These are phyloP conservation scores for Elmis aenea DNA, from an alignment of 2,888 invertebrate species.

Conservation along the genomic window DNA sequence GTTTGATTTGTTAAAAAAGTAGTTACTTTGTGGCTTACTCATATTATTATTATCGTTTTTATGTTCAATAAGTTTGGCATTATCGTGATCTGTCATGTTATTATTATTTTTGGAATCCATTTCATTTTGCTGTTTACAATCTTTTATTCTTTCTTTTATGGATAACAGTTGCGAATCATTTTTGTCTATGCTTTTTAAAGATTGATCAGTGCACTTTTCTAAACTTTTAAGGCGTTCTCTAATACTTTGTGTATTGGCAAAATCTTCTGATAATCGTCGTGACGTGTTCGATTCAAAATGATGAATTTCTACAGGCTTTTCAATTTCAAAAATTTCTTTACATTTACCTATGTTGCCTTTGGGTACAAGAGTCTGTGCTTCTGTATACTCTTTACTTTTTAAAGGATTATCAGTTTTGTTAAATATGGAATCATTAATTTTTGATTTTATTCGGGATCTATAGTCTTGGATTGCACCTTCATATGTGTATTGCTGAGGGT, in stretches of 20 bases:
- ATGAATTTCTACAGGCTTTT: conserved; percentile 50
- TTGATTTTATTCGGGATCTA: conserved; percentile 65
- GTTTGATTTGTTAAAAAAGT: conserved; percentile 25
- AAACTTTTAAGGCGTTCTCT: conserved; percentile 67
- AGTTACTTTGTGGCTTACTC: conserved; percentile 33
- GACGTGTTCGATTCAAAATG: conserved; percentile 43
- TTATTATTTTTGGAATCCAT: conserved; percentile 26
- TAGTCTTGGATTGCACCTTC: conserved; percentile 85
- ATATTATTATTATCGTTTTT: conserved; percentile 10
- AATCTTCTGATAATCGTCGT: conserved; percentile 58
- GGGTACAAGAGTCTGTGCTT: conserved; percentile 49
- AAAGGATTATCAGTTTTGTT: conserved; percentile 27
- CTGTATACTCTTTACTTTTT: conserved; percentile 37
- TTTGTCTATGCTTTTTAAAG: conserved; percentile 27
- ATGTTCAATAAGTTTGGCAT: conserved; percentile 22
- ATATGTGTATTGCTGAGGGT: conserved; percentile 75
- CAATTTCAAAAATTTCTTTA: conserved; percentile 76
- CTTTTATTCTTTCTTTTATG: conserved; percentile 23
- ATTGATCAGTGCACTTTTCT: conserved; percentile 61
- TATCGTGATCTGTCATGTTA: conserved; percentile 28
- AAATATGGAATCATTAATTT: conserved; percentile 40
- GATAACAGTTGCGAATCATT: conserved; percentile 16
- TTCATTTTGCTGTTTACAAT: conserved; percentile 21
- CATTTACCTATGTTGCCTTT: conserved; percentile 79
- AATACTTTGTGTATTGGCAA: conserved; percentile 62